Evolutionary conservation across 2,888 invertebrate species (phyloP).

Genomic region (Ptilodon capucinus): DNA sequence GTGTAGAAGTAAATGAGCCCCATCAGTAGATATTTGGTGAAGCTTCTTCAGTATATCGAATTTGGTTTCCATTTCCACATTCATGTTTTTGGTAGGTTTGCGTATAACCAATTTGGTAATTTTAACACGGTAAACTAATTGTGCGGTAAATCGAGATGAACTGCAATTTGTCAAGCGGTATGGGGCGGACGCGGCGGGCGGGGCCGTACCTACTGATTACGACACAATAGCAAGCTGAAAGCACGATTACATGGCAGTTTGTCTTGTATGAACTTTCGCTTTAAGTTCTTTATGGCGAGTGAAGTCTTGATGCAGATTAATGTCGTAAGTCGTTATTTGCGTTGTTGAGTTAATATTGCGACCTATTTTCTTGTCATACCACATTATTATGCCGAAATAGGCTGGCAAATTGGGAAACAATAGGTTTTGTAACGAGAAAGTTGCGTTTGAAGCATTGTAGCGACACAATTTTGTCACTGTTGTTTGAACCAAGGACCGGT

Average conservation of each 20-base stretch:
- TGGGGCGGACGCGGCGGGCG: constrained; percentile 5
- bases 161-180: constrained; percentile 58
- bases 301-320: constrained; percentile 1
- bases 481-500: constrained; percentile 6
- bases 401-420: neutral
- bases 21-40: too few species aligned
- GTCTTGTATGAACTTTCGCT: constrained; percentile 2
- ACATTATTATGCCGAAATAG: neutral
- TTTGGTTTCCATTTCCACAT: too few species aligned
- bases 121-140: constrained; percentile 60
- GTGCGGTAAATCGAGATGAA: constrained; percentile 60
- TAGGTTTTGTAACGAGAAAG: neutral
- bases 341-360: neutral
- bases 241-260: constrained; percentile 1
- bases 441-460: neutral
- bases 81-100: constrained; percentile 40
- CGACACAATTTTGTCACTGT: neutral
- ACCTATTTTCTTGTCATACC: neutral
- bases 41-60: too few species aligned
- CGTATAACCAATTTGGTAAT: constrained; percentile 47
- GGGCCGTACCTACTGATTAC: neutral
- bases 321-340: constrained; percentile 1
- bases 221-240: constrained; percentile 1
- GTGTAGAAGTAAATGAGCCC: too few species aligned
- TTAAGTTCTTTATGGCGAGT: constrained; percentile 1